Base-by-base conservation (phyloP, 2,797 vertebrate genomes). In the Sebastes matsubarae region DNA sequence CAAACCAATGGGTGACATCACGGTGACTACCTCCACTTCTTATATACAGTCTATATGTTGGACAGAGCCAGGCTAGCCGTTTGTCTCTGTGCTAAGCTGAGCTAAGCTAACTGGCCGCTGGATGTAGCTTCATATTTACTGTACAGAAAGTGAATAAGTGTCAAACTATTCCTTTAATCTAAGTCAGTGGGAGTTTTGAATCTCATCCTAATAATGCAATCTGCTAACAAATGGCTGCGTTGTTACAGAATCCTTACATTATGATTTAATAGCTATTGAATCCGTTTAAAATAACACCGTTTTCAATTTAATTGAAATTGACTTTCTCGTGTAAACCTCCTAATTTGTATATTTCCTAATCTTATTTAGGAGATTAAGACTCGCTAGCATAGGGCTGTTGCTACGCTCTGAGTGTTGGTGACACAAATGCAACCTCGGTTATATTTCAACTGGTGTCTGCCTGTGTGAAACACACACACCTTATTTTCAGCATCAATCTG, bases 401-500 rank as follows among this genome's bases (percentile, higher is more conserved):
- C 50, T 34, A 25, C 11, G 24, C 50, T 32, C 32, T 50, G 10
- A 76, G 34, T 74, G 20, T 52, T 20, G 30, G 55, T 25, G 60
- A 55, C 27, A 29, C 14, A 66, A 30, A 71, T 30, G 29, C 16
- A 75, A 27, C 66, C 61, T 70, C 8, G 25, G 59, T 69, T 81
- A 38, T 76, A 20, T 50, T 65, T 70, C 65, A 54, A 1, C 72
- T 36, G 63, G n/a, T 58, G 63, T 8, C 79, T 30, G 38, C 57
- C 25, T 65, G 25, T 72, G 82, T 83, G 83, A 68, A 84, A 84
- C 55, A 71, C 77, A 71, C 81, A 77, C 79, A 82, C 68, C 78
- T 81, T 74, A 72, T 86, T 88, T 81, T 73, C 82, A 68, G 69
- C 72, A 75, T 72, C 79, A 79, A 80, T 86, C 73, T 77, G 72